Base-by-base conservation (phyloP, 2,888 invertebrate species). In the Cantharis lateralis region DNA sequence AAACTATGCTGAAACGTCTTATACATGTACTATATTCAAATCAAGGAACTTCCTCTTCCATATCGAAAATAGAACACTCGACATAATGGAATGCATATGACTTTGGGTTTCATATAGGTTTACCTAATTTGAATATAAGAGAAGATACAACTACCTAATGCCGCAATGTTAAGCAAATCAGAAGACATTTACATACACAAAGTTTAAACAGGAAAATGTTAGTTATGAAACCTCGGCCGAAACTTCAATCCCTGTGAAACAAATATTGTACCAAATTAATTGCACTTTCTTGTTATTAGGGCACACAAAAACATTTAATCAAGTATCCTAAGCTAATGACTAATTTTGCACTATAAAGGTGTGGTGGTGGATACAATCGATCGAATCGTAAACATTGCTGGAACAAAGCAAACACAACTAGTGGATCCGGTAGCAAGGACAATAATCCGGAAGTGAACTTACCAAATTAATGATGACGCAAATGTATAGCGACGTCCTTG, bases 351-450 rank as follows among this genome's bases (percentile, higher is more conserved):
- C 78, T 79, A 77, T 48, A 74, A 77, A 81, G 81, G 81, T 80
- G 81, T 78, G 81, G 81, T 77, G 77, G 48, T 48, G 48, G 48
- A 74, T 75, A 81, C 78, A 80, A 80, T 80, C 80, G 81, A 81
- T 81, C 77, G 78, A 75, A 79, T 72, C 68, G 78, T 79, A 81
- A 80, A 80, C 81, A 79, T 78, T 78, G 77, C 68, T 71, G 62
- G 68, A 77, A 70, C 73, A 77, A 70, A 77, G 64, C 73, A 73
- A 77, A 77, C 68, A 70, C 73, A 77, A 28, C 74, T 24, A 66
- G 70, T 66, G 70, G 70, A 75, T 75, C 70, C 74, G 68, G 68
- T 75, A 71, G 70, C 70, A 63, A 75, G 74, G 70, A 75, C 70
- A 75, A 75, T 75, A 75, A 75, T 32, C 70, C 74, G 74, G 74